Evolutionary conservation across 2,113 vertebrate species (phyloP).

Genomic region (Verasper variegatus): DNA sequence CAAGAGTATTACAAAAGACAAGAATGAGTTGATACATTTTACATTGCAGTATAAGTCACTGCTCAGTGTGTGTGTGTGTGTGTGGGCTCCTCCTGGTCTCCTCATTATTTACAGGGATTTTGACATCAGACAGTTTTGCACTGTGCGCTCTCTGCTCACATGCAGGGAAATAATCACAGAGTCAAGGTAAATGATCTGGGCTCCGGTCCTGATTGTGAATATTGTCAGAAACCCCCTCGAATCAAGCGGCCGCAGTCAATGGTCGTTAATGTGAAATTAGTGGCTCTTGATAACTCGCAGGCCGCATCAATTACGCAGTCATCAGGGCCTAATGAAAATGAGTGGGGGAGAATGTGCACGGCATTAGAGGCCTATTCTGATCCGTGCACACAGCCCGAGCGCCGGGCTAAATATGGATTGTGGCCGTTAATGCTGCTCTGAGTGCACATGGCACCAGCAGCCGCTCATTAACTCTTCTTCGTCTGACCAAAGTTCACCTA

Average conservation of each 20-base stretch:
- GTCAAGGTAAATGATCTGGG: constrained; percentile 99
- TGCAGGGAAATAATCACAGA: constrained; percentile 92
- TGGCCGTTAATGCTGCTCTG: constrained; percentile 70
- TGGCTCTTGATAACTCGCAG: constrained; percentile 99
- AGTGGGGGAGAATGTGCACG: constrained; percentile 66
- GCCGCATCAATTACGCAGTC: constrained; percentile 97
- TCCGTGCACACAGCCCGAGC: constrained; percentile 55
- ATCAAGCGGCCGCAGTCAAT: constrained; percentile 99
- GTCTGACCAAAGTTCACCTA: constrained; percentile 74
- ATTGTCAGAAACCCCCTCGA: constrained; percentile 99
- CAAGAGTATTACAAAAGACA: background rate
- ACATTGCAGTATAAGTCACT: background rate
- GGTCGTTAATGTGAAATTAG: constrained; percentile 99
- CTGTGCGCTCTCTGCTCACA: constrained; percentile 67
- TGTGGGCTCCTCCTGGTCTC: constrained; percentile 45
- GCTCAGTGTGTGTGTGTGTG: background rate
- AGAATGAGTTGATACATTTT: background rate
- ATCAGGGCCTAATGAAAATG: constrained; percentile 93
- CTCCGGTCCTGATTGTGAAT: constrained; percentile 99
- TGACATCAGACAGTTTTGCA: constrained; percentile 81
- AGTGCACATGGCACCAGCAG: constrained; percentile 58
- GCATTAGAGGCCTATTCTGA: constrained; percentile 83
- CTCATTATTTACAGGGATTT: constrained; percentile 75
- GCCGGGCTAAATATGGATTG: constrained; percentile 69
- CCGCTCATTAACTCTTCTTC: constrained; percentile 77